These are phyloP conservation scores for Stenolophus ochropezus DNA, from an alignment of 2,888 invertebrate species.

Conservation along the genomic window DNA sequence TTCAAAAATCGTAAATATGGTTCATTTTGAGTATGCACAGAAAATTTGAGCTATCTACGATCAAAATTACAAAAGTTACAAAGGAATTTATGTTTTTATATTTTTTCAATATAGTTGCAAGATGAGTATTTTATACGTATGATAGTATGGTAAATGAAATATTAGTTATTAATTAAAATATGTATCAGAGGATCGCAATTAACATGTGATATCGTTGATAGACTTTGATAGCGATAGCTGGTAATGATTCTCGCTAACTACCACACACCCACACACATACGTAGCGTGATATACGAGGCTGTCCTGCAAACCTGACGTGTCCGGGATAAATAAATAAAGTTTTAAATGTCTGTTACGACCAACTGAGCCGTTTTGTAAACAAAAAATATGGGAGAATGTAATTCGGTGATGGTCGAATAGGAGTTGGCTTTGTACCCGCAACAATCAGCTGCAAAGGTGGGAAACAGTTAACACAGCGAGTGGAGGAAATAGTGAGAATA, in stretches of 20 bases:
- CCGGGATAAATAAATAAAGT: constrained; percentile 56
- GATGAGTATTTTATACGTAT: too few relatives aligned
- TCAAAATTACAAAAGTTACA: too few relatives aligned
- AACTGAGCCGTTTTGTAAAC: not conserved
- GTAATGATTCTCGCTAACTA: not conserved
- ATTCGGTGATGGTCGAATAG: constrained; percentile 26
- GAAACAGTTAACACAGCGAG: too few relatives aligned
- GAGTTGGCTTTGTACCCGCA: too few relatives aligned
- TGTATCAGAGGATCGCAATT: not conserved
- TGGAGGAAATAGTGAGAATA: constrained; percentile 35
- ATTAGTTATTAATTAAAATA: not conserved
- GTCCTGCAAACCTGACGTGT: constrained; percentile 39
- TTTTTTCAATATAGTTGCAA: too few relatives aligned
- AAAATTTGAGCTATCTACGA: too few relatives aligned
- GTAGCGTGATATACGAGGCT: constrained; percentile 50
- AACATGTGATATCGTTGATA: not conserved
- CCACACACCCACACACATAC: not conserved
- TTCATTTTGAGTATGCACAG: too few relatives aligned
- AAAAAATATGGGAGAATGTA: constrained; percentile 51
- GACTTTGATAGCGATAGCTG: not conserved
- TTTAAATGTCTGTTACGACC: constrained; percentile 55
- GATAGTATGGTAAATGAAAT: too few relatives aligned
- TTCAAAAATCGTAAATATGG: too few relatives aligned
- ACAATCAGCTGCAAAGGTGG: too few relatives aligned
- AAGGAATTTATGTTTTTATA: too few relatives aligned